A percentile compares a stretch with the other conserved stretches of the same genome.
These are phyloP conservation scores for Lagorchestes hirsutus DNA, from an alignment of 2,797 vertebrate species.

Conservation along the genomic window DNA sequence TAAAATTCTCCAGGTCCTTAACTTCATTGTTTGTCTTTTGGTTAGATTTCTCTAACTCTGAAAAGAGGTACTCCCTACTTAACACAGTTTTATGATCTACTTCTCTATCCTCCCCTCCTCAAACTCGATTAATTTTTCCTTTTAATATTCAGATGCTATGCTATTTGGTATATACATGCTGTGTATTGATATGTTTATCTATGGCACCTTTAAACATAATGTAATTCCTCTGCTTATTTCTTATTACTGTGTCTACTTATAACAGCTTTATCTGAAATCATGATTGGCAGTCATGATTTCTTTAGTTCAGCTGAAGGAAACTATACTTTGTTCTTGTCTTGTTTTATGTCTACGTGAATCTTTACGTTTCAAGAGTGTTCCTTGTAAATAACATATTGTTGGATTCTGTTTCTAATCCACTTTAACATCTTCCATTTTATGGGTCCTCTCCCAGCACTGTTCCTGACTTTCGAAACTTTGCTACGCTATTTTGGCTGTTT, in stretches of 20 bases:
- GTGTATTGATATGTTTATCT: neutral
- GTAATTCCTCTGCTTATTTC: neutral
- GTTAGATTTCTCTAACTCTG: neutral
- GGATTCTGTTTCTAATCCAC: neutral
- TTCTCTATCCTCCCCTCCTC: neutral
- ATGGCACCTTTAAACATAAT: neutral
- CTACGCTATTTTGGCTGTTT: neutral
- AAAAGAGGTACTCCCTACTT: neutral
- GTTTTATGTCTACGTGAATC: neutral
- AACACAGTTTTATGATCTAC: neutral
- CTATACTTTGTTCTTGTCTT: neutral
- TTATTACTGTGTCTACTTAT: neutral
- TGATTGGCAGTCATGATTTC: neutral
- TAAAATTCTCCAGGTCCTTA: neutral
- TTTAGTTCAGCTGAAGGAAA: neutral
- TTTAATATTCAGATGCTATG: neutral
- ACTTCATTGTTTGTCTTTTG: neutral
- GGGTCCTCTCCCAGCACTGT: neutral
- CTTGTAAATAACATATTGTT: neutral
- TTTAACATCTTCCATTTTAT: neutral
- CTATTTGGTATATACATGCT: neutral
- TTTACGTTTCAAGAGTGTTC: neutral
- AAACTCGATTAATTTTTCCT: neutral
- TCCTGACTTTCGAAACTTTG: neutral
- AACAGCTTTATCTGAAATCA: neutral